Conservation (phyloP, 2,113 vertebrate species). For the Ploceus nigricollis region DNA sequence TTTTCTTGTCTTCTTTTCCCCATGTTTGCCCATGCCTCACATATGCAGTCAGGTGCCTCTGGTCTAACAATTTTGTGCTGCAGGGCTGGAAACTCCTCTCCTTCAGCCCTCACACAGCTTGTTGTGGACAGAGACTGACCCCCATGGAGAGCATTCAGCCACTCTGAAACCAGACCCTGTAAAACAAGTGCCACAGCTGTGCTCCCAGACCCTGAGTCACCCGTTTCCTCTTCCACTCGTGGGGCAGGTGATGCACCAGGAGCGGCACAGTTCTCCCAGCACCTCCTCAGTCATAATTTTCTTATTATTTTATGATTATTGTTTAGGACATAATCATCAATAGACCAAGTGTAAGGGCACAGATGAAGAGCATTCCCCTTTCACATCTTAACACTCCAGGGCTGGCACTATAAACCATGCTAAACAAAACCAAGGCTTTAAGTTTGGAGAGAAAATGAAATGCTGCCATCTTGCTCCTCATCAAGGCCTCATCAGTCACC, state of each 20-base stretch:
- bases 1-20: background rate
- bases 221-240: background rate
- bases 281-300: background rate
- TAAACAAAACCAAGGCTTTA: background rate
- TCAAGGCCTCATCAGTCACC: background rate
- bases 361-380: background rate
- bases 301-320: slow-evolving; percentile 16
- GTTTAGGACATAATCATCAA: background rate
- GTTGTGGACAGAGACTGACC: background rate
- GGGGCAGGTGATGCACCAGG: background rate
- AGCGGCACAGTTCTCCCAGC: background rate
- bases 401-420: background rate
- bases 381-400: background rate
- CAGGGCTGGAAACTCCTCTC: background rate
- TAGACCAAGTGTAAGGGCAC: background rate
- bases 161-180: background rate
- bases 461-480: background rate
- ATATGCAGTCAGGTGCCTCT: background rate
- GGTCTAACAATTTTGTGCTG: background rate
- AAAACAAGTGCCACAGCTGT: background rate
- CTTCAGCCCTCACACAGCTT: background rate
- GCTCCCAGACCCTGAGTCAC: slow-evolving; percentile 18
- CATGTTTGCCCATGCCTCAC: background rate
- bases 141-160: background rate
- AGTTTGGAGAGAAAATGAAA: background rate